Evolutionary conservation across 2,888 invertebrate species (phyloP).

Genomic region (Campaea margaritaria): DNA sequence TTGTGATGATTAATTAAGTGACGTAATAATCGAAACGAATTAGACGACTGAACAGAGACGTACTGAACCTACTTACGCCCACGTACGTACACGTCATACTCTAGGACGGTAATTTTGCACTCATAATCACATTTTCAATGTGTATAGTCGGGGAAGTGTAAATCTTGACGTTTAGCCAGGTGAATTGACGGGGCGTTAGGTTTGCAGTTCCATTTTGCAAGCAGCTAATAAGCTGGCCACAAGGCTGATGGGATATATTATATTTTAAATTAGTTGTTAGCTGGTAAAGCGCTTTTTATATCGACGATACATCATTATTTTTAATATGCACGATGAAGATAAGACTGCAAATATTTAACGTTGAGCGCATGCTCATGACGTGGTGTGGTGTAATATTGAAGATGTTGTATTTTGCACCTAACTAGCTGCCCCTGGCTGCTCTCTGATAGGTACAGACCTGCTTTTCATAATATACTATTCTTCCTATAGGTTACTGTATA

Average conservation of each 20-base stretch:
- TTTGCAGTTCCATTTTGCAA: too few relatives aligned
- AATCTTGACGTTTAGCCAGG: constrained; percentile 3
- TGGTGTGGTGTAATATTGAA: constrained; percentile 2
- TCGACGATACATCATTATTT: neutral
- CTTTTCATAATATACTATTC: neutral
- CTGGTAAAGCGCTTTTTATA: neutral
- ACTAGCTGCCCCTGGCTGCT: neutral
- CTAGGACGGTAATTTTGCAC: constrained; percentile 22
- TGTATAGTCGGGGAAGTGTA: constrained; percentile 11
- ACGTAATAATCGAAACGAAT: constrained; percentile 46
- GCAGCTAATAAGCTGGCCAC: too few relatives aligned
- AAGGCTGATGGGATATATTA: too few relatives aligned
- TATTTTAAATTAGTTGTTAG: too few relatives aligned
- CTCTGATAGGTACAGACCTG: neutral
- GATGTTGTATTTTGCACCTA: neutral
- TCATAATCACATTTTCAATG: constrained; percentile 14
- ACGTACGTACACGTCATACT: constrained; percentile 25
- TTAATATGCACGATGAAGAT: too few relatives aligned
- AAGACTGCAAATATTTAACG: constrained; percentile 8
- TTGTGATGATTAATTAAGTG: constrained; percentile 43
- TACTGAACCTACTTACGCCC: constrained; percentile 17
- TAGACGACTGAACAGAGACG: constrained; percentile 32
- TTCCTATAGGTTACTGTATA: neutral
- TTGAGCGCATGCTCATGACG: constrained; percentile 1
- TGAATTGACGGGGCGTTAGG: neutral